Percentiles rank a stretch among this genome's conserved stretches.
These are phyloP conservation scores for Petrocephalus zakoni DNA, from an alignment of 2,113 vertebrate genomes.

Conservation along the genomic window DNA sequence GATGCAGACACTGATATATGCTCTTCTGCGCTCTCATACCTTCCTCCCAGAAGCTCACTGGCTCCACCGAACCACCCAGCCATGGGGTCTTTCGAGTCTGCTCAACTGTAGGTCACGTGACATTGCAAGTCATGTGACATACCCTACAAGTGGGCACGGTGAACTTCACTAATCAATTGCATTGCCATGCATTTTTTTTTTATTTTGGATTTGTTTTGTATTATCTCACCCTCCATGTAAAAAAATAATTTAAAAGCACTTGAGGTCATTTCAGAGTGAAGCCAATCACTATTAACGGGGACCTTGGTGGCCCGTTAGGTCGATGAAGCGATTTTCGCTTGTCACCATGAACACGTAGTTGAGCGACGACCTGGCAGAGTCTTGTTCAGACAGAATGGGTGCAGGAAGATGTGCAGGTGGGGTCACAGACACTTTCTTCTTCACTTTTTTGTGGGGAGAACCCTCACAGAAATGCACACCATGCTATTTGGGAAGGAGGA, in stretches of 20 bases:
- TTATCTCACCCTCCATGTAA: neutral
- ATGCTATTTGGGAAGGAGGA: neutral
- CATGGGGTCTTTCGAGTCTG: neutral
- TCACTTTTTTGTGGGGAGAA: too few relatives aligned
- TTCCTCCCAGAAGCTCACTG: neutral
- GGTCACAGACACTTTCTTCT: neutral
- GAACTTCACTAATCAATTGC: neutral
- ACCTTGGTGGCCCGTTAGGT: neutral
- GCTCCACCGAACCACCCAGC: neutral
- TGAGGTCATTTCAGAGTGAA: neutral
- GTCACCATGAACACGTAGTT: neutral
- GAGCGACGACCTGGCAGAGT: neutral
- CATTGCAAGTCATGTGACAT: neutral
- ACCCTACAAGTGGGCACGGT: neutral
- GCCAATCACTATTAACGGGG: neutral
- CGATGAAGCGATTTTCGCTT: neutral
- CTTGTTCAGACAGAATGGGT: neutral
- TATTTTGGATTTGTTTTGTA: neutral
- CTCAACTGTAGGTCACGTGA: neutral
- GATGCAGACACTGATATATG: neutral
- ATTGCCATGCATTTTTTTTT: neutral
- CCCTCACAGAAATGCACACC: neutral
- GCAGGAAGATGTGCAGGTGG: neutral
- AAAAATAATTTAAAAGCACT: neutral
- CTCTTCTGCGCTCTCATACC: neutral